Percentiles rank a stretch among this genome's conserved stretches.
Conservation (phyloP, 2,113 vertebrate species). For the Alethe diademata region DNA sequence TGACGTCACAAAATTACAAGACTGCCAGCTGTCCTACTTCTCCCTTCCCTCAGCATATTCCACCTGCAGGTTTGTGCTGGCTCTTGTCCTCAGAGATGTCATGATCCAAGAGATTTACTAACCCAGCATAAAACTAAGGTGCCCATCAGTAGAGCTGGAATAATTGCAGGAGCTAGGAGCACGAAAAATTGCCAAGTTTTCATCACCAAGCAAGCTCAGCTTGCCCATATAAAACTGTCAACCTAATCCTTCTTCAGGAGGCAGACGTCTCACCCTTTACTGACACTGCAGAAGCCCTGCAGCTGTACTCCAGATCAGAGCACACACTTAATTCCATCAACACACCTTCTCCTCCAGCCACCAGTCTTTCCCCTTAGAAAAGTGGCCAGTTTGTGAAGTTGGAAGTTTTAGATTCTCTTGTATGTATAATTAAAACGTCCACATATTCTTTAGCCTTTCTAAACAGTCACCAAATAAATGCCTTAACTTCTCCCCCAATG, state of each 20-base stretch:
- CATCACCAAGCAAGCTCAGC: neutral
- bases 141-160: neutral
- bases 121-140: neutral
- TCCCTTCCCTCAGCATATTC: neutral
- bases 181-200: neutral
- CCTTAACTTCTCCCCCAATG: neutral
- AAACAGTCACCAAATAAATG: neutral
- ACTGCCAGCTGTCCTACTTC: neutral
- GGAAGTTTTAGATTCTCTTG: neutral
- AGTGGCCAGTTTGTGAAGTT: fast-evolving
- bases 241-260: neutral
- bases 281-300: neutral
- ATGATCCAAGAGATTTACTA: neutral
- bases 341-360: neutral
- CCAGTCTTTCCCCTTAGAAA: neutral
- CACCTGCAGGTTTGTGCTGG: neutral
- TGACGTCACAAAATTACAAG: neutral
- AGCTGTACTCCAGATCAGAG: neutral
- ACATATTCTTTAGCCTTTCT: neutral
- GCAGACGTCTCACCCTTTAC: neutral
- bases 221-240: neutral
- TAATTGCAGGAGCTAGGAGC: neutral
- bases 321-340: neutral
- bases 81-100: neutral
- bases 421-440: neutral